These are phyloP conservation scores for Hirudo medicinalis DNA, from an alignment of 1,140 invertebrate genomes.

Conservation along the genomic window DNA sequence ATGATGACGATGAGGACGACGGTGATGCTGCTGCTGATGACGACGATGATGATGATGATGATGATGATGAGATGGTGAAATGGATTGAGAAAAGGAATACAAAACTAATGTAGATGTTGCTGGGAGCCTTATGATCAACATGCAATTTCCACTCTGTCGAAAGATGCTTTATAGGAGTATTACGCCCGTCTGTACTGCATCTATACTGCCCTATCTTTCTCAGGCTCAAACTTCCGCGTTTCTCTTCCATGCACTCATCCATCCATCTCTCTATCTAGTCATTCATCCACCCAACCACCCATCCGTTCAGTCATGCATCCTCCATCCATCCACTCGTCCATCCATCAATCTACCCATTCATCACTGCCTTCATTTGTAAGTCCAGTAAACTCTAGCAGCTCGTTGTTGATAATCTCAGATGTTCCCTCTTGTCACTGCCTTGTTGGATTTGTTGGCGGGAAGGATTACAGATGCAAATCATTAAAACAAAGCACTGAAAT, in stretches of 20 bases:
- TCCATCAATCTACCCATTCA: too few relatives aligned
- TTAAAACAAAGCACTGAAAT: too few relatives aligned
- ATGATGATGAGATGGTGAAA: conserved; percentile 2
- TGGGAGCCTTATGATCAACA: conserved; percentile 11
- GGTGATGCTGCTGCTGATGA: not conserved
- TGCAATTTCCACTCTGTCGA: conserved; percentile 10
- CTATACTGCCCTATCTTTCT: not conserved
- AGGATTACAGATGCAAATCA: too few relatives aligned
- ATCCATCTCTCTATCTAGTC: not conserved
- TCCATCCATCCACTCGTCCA: too few relatives aligned
- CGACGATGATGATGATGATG: conserved; percentile 15
- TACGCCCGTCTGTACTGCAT: too few relatives aligned
- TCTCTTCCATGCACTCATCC: not conserved
- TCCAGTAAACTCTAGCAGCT: too few relatives aligned
- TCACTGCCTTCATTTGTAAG: too few relatives aligned
- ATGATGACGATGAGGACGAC: conserved; percentile 10
- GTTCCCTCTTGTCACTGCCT: too few relatives aligned
- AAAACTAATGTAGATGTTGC: conserved; percentile 10
- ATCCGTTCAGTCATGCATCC: too few relatives aligned
- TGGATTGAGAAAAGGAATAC: not conserved
- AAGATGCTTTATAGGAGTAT: conserved; percentile 6
- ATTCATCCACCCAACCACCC: not conserved
- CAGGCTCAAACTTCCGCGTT: not conserved
- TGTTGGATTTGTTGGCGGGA: too few relatives aligned
- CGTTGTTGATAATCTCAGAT: too few relatives aligned